Conservation (phyloP, 2,888 invertebrate species). For the Amphipoea lucens region DNA sequence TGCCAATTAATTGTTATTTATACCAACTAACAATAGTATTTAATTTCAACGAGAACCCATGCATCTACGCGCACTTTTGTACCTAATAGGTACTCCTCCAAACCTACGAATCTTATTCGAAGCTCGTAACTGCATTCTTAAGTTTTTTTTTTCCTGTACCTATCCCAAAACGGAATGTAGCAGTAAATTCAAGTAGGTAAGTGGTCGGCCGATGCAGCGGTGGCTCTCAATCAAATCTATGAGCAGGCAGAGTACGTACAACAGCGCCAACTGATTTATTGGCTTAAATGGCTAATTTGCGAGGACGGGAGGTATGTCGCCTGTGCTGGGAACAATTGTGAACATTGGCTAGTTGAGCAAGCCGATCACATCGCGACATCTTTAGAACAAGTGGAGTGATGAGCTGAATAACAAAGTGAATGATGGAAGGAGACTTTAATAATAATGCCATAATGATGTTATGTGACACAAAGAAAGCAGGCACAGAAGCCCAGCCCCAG, state of each 20-base stretch:
- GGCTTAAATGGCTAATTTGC: conserved; percentile 57
- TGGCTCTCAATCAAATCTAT: conserved; percentile 26
- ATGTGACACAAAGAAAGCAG: background rate
- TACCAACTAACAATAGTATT: too few species aligned
- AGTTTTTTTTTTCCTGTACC: background rate
- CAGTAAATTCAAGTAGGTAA: background rate
- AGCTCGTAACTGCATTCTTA: background rate
- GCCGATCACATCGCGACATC: background rate
- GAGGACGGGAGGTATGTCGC: conserved; percentile 14
- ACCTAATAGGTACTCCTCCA: too few species aligned
- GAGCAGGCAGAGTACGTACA: conserved; percentile 16
- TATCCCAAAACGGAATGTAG: conserved; percentile 1
- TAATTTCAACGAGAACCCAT: too few species aligned
- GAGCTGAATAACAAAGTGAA: conserved; percentile 16
- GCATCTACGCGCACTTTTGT: too few species aligned
- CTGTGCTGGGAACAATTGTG: conserved; percentile 33
- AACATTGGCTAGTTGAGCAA: background rate
- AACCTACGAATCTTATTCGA: too few species aligned
- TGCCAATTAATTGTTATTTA: too few species aligned
- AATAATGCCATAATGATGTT: background rate
- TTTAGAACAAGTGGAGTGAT: background rate
- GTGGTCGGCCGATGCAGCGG: background rate
- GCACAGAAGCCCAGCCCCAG: background rate
- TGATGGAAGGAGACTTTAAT: conserved; percentile 2
- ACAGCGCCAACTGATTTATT: conserved; percentile 55